Base-by-base conservation (phyloP, 2,888 invertebrate species). In the Aproaerema taeniolella region DNA sequence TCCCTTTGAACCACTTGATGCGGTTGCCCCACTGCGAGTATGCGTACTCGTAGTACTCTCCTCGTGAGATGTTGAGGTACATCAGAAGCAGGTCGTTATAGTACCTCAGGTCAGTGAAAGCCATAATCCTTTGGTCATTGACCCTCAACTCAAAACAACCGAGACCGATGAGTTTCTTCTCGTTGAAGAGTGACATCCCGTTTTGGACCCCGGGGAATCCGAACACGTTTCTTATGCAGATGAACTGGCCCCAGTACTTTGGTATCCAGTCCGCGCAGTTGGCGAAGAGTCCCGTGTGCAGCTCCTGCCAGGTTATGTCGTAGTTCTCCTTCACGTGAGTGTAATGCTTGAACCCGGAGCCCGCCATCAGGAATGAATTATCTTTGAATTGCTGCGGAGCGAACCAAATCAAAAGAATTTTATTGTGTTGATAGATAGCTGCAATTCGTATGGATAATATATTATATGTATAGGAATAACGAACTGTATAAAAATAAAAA, bases 81-180 rank as follows among this genome's bases (percentile, higher is more conserved):
- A 46, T 35, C 0, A 52, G 12, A 2, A 78, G 60, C 14, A 40
- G 39, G 1, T 47, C 39, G 0, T 47, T 12, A 24, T 79, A 79
- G 17, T 70, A 77, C 2, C 78, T 54, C 0, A 76, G 4, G 38
- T 79, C 78, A 0, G 78, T 78, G 31, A 78, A 76, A 1, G 52
- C 74, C 2, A 63, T 31, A 6, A 74, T 50, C n/a, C 65, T 55
- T 0, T 72, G 69, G 3, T 79, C 67, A 13, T 76, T 76, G 20
- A 68, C 67, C 3, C 77, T 50, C 1, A 79, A 71, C 38, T 78
- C 78, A 31, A 79, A 79, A 28, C 72, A 69, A 0, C 71, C 77
- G 0, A 76, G 0, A 0, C 66, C 78, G 0, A 62, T 30, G 0
- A 75, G 1, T 0, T 13, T 6, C 1, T 43, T 41, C 0, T 16